A percentile compares a stretch with the other conserved stretches of the same genome.
These are phyloP conservation scores for Unio pictorum DNA, from an alignment of 2,888 invertebrate genomes.

Conservation along the genomic window DNA sequence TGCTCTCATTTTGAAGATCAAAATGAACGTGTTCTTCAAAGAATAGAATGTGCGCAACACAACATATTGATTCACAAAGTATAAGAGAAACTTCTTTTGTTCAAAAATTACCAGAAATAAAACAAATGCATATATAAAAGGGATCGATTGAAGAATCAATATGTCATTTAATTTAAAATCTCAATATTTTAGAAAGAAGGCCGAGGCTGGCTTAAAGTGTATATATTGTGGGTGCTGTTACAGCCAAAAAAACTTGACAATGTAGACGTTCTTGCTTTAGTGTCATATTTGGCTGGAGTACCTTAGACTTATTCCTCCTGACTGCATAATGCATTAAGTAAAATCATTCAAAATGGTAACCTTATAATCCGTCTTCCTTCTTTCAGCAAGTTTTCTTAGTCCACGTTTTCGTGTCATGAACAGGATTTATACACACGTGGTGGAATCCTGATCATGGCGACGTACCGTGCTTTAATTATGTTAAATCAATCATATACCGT, in stretches of 20 bases:
- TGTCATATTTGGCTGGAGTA: no score
- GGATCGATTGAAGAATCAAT: constrained; percentile 4
- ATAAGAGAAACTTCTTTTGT: not conserved
- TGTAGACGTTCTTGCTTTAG: not conserved
- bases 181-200: not conserved
- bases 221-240: constrained; percentile 6
- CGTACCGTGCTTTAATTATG: no score
- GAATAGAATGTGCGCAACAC: no score
- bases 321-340: no score
- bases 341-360: no score
- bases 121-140: constrained; percentile 6
- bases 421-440: no score
- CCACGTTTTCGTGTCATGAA: no score
- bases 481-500: no score
- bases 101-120: constrained; percentile 17
- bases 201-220: not conserved
- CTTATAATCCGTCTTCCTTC: no score
- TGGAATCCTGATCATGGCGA: no score
- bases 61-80: no score
- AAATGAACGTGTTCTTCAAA: constrained; percentile 8
- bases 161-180: constrained; percentile 1
- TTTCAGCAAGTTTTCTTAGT: not conserved
- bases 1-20: constrained; percentile 19
- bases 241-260: not conserved
- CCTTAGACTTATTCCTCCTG: no score